Percentiles rank a stretch among this genome's conserved stretches.
Conservation (phyloP, 2,888 invertebrate species). For the Flabesymbios commensalis region DNA sequence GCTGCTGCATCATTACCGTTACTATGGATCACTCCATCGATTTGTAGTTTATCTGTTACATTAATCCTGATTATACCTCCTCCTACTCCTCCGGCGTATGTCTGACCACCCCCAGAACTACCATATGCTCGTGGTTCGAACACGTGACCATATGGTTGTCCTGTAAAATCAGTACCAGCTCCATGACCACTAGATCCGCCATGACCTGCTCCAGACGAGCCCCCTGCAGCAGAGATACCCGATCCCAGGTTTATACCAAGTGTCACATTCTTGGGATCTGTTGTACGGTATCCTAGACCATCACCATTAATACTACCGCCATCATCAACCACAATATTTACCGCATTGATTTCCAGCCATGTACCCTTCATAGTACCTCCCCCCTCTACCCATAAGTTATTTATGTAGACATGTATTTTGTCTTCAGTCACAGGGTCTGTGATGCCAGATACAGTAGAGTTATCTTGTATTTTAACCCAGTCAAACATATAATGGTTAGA, state of each 20-base stretch:
- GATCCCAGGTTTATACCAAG: conserved; percentile 36
- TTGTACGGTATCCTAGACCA: conserved; percentile 37
- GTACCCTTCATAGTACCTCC: conserved; percentile 42
- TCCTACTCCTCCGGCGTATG: conserved; percentile 37
- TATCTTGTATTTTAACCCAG: conserved; percentile 43
- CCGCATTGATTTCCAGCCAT: conserved; percentile 35
- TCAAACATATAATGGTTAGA: conserved; percentile 32
- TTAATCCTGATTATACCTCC: conserved; percentile 40
- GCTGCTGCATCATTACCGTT: conserved; percentile 39
- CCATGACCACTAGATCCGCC: conserved; percentile 46
- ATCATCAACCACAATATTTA: conserved; percentile 43
- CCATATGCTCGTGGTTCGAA: conserved; percentile 41
- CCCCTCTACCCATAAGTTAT: conserved; percentile 42
- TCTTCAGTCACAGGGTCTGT: conserved; percentile 38
- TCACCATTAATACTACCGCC: conserved; percentile 42
- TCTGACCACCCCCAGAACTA: conserved; percentile 44
- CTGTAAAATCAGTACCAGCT: conserved; percentile 35
- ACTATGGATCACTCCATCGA: conserved; percentile 42
- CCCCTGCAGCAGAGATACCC: conserved; percentile 33
- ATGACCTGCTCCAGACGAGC: conserved; percentile 46
- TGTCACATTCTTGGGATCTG: conserved; percentile 24
- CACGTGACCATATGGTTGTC: conserved; percentile 46
- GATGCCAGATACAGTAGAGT: conserved; percentile 38
- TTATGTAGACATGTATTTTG: conserved; percentile 32
- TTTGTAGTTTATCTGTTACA: conserved; percentile 35